Percentiles rank a stretch among this genome's conserved stretches.
phyloP scores from a whole-genome alignment of 2,113 vertebrate species.

The Recurvirostra avosetta region DNA sequence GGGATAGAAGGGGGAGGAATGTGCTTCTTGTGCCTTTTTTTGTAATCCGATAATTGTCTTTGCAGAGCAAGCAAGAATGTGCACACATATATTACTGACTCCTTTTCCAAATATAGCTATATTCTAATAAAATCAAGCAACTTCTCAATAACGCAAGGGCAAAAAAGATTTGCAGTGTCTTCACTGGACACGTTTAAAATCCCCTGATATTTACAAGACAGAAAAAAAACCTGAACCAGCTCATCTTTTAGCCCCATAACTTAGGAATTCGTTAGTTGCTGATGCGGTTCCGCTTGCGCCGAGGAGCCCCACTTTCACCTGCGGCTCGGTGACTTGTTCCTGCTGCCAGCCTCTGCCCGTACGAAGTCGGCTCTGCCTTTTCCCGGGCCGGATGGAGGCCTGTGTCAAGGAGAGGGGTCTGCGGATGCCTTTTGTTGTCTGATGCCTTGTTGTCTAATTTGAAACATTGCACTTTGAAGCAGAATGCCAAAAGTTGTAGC shows the following conservation, averaged over 20 bases:
- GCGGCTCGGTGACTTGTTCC: background rate
- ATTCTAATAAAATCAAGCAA: background rate
- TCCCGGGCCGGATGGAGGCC: background rate
- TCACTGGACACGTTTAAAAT: background rate
- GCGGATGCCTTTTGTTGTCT: background rate
- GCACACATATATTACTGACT: background rate
- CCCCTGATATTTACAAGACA: background rate
- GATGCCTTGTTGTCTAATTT: background rate
- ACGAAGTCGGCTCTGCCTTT: background rate
- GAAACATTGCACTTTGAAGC: constrained; percentile 2
- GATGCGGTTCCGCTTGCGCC: background rate
- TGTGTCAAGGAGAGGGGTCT: background rate
- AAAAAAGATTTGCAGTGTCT: background rate
- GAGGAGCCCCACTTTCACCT: background rate
- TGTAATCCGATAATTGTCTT: constrained; percentile 35
- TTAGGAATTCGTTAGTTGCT: background rate
- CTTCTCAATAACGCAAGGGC: background rate
- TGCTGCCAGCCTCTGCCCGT: background rate
- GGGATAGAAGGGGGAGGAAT: background rate
- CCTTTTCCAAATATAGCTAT: constrained; percentile 15
- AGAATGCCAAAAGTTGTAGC: background rate
- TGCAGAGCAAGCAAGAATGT: constrained; percentile 27
- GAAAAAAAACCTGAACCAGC: background rate
- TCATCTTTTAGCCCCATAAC: background rate
- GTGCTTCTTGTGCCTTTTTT: constrained; percentile 55